Conservation (phyloP, 2,113 vertebrate genomes). For the Ceyx margarethae region DNA sequence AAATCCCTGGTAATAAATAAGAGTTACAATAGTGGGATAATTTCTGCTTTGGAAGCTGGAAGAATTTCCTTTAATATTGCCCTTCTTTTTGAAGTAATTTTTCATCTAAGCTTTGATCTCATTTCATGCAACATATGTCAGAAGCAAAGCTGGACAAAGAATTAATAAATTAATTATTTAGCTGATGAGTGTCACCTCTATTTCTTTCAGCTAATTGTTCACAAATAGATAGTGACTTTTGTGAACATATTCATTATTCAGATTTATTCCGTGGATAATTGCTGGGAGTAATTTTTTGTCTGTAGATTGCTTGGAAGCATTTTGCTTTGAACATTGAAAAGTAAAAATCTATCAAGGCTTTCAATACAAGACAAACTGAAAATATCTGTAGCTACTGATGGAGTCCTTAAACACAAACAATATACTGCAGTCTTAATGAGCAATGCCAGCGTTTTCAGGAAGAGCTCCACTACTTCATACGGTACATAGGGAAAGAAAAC, state of each 20-base stretch:
- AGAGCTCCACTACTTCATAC: background rate
- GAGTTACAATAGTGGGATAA: background rate
- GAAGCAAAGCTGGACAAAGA: slow-evolving; percentile 31
- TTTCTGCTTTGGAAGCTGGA: background rate
- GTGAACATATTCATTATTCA: slow-evolving; percentile 49
- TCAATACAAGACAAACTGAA: background rate
- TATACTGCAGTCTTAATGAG: background rate
- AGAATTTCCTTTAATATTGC: background rate
- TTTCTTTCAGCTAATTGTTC: slow-evolving; percentile 55
- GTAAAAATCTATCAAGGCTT: slow-evolving; percentile 24
- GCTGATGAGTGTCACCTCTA: slow-evolving; percentile 35
- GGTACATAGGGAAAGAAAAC: background rate
- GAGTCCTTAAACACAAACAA: background rate
- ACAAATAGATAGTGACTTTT: slow-evolving; percentile 53
- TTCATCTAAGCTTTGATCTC: slow-evolving; percentile 28
- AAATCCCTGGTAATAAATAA: background rate
- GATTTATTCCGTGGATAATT: slow-evolving; percentile 64
- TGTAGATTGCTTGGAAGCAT: slow-evolving; percentile 27
- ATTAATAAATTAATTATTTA: slow-evolving; percentile 49
- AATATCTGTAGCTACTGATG: background rate
- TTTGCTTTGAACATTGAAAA: slow-evolving; percentile 3
- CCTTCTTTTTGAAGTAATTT: background rate
- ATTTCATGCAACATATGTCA: background rate
- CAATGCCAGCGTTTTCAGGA: background rate
- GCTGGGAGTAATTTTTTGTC: slow-evolving; percentile 43